Percentiles rank a stretch among this genome's conserved stretches.
Conservation (phyloP, 2,113 vertebrate genomes). For the Bubo scandiacus region DNA sequence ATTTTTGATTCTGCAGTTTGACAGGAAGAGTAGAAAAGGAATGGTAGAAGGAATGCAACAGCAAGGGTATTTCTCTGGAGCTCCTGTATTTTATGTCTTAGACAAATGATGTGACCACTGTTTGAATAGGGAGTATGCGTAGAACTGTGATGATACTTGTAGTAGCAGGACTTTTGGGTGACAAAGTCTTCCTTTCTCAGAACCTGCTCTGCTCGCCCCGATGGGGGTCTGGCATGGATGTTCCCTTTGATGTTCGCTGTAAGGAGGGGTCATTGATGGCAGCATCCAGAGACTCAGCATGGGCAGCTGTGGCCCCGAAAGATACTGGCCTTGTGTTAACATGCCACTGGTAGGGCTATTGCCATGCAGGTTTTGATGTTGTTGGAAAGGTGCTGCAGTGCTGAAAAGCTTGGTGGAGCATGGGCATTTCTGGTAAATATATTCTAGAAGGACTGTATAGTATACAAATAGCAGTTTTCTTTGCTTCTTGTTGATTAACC, state of each 20-base stretch:
- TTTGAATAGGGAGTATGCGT: background rate
- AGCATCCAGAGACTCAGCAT: background rate
- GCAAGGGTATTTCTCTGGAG: background rate
- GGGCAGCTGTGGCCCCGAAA: background rate
- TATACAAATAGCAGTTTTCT: background rate
- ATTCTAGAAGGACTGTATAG: background rate
- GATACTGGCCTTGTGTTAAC: background rate
- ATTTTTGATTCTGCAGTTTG: background rate
- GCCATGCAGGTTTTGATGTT: background rate
- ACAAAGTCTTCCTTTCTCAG: background rate
- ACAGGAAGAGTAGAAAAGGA: background rate
- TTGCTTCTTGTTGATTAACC: background rate
- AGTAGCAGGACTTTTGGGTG: background rate
- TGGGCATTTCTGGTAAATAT: fast-evolving
- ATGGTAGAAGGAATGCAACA: background rate
- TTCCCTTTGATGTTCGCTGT: background rate
- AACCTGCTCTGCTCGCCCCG: fast-evolving
- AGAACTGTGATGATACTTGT: background rate
- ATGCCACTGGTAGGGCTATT: background rate
- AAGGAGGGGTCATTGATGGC: background rate
- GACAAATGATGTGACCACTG: background rate
- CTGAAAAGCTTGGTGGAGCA: background rate
- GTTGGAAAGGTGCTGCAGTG: background rate
- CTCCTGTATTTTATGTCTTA: background rate
- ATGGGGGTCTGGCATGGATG: background rate